Base-by-base conservation (phyloP, 2,888 invertebrate genomes). In the Encarsia formosa region DNA sequence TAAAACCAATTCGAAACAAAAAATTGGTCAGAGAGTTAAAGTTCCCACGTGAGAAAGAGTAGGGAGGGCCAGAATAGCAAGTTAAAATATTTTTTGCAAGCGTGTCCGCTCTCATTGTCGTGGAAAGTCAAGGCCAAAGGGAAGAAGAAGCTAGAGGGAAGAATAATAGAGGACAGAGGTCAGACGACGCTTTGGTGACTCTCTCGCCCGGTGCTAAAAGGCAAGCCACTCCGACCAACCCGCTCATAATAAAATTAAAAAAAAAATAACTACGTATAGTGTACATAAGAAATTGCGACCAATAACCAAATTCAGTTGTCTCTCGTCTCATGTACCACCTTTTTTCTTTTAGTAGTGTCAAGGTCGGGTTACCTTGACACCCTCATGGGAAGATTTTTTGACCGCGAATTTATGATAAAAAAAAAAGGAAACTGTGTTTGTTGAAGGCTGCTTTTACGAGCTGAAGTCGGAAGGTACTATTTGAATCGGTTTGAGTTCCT, bases 191-290 rank as follows among this genome's bases (percentile, higher is more conserved):
- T 58, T 56, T 49, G 62, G 35, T n/a, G n/a, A 57, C 64, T 65
- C 64, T 60, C 63, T 52, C 62, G n/a, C 65, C 66, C 64, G 61
- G 59, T 15, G 15, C 54, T 60, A 61, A 62, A 62, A 62, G 59
- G 42, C 57, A 62, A 57, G 43, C 58, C 60, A 62, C 56, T 60
- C 61, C 57, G 56, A 62, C 57, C 55, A 53, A 54, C 57, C 60
- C 58, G 58, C 63, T 60, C 64, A 63, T 51, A 37, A 19, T 54
- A 49, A 63, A 64, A 61, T 67, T 66, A 50, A 65, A 61, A 64
- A 56, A 60, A n/a, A 19, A 50, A 32, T 5, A 32, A 43, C 37
- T 34, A 38, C 39, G 20, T n/a, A 19, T 3, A 16, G 13, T 13
- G 13, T 5, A n/a, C 4, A 11, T n/a, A 39, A 8, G 23, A n/a